Evolutionary conservation across 2,888 invertebrate genomes (phyloP), one percentile per base, ranked within the genome.

Genomic region (Leptodirus hochenwartii): DNA sequence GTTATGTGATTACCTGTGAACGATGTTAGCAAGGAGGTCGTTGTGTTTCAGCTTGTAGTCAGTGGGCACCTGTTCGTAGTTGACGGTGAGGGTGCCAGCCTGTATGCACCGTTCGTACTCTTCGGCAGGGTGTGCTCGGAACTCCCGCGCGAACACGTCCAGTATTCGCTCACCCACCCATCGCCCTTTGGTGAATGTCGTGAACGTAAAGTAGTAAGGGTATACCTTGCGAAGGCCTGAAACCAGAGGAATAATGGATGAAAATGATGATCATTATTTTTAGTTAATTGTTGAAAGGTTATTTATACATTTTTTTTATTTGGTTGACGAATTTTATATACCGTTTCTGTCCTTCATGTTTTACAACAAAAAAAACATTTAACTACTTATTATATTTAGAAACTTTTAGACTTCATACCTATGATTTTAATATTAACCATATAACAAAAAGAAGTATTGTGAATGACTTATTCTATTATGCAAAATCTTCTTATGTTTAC

Each of bases 131-230:
- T 88, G 87, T n/a, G 87, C 84, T 22, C 88, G 65, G 55, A 95
- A 95, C 59, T 95, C 93, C 32, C 81, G 64, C 5, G 81, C 78
- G 57, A 91, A 91, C 13, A 95, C 85, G 47, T 93, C 90, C 40
- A 87, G 62, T 41, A 95, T 80, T 51, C 78, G 78, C 55, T 85
- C 84, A 3, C 90, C 91, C 3, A 90, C 85, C 93, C 93, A 95
- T 45, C 93, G 69, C 5, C 90, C 88, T 61, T 95, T 95, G 36
- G 88, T 88, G 61, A 87, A 91, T 22, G 91, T 88, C 37, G 87
- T 84, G 60, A 91, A 95, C 36, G 87, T 88, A 62, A 88, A 95
- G 59, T 87, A 85, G 61, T 95, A 95, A 1, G 95, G 95, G 54
- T 88, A 90, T 2, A 95, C 93, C 64, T 95, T 93, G 42, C 93